Evolutionary conservation across 2,797 vertebrate genomes (phyloP).

Genomic region (Manis pentadactyla): DNA sequence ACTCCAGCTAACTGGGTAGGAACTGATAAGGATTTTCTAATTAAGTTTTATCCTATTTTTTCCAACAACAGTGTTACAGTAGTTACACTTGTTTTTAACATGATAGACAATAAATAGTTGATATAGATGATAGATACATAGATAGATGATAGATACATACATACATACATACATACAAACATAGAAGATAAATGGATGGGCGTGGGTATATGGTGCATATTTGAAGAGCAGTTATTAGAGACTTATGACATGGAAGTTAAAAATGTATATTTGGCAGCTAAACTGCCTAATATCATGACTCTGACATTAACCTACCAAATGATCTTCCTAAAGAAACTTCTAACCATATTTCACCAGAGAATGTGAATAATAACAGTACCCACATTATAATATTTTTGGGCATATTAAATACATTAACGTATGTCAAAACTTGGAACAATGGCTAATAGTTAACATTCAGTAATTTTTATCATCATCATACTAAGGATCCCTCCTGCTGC

Average conservation of each 20-base stretch:
- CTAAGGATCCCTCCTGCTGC: not conserved
- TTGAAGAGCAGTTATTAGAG: not conserved
- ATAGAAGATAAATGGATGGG: no score
- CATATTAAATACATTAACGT: not conserved
- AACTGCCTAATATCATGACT: not conserved
- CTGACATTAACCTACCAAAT: not conserved
- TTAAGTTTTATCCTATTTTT: not conserved
- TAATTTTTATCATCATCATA: slow-evolving; percentile 4
- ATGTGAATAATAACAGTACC: not conserved
- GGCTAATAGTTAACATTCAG: not conserved
- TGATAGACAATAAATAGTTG: not conserved
- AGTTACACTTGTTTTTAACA: slow-evolving; percentile 27
- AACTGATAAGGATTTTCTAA: not conserved
- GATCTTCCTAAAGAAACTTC: not conserved
- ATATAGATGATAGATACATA: not conserved
- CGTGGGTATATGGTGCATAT: not conserved
- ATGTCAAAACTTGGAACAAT: slow-evolving; percentile 20
- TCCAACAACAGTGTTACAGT: not conserved
- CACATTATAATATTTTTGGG: not conserved
- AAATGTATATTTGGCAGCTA: not conserved
- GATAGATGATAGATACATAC: not conserved
- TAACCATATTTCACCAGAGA: slow-evolving; percentile 3
- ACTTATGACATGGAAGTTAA: not conserved
- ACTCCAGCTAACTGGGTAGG: not conserved
- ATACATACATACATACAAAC: not conserved